Percentiles rank a stretch among this genome's conserved stretches.
Conservation (phyloP, 2,797 vertebrate genomes). For the Nasua narica region DNA sequence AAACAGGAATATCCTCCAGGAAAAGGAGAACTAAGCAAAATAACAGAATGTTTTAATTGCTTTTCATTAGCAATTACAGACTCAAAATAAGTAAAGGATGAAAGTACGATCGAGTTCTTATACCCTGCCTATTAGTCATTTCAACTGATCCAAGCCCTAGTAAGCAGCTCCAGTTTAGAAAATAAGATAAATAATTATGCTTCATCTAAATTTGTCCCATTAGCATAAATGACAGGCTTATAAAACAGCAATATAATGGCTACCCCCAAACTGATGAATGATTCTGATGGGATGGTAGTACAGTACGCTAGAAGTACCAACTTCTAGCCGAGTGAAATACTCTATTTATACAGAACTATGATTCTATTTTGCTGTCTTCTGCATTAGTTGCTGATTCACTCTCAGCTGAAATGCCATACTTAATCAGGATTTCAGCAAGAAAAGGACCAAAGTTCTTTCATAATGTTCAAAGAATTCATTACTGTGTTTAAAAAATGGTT, state of each 20-base stretch:
- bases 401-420: neutral
- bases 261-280: neutral
- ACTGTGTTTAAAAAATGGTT: constrained; percentile 15
- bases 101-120: neutral
- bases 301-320: neutral
- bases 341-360: neutral
- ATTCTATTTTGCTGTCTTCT: neutral
- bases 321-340: neutral
- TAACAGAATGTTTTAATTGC: neutral
- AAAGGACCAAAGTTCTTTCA: neutral
- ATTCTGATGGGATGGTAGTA: neutral
- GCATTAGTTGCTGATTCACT: neutral
- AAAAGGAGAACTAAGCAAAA: constrained; percentile 17
- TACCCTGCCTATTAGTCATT: neutral
- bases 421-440: constrained; percentile 37
- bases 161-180: neutral
- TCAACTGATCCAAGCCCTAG: neutral
- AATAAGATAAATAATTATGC: neutral
- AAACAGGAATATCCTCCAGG: neutral
- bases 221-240: neutral
- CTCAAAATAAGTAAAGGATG: constrained; percentile 19
- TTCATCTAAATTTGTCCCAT: neutral
- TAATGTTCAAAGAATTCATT: neutral
- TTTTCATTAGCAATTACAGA: constrained; percentile 36
- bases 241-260: constrained; percentile 1